Evolutionary conservation across 2,888 invertebrate species (phyloP).

Genomic region (Drosophila paranaensis): DNA sequence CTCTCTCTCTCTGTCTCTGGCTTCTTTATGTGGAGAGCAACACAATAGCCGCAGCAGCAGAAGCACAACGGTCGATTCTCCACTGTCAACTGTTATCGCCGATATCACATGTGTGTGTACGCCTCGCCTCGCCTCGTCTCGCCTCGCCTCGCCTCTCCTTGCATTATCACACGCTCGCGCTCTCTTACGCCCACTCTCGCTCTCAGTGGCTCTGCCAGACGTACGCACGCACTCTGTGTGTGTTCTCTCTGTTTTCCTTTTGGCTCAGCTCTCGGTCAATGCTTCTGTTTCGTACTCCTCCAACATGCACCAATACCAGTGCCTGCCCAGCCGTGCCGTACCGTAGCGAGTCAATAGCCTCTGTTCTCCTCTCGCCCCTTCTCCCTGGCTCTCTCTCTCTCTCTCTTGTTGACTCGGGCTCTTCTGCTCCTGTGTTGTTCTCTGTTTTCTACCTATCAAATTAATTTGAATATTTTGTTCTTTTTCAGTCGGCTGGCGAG

Average conservation of each 20-base stretch:
- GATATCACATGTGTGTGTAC: slow-evolving; percentile 59
- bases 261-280: slow-evolving; percentile 72
- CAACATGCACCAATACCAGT: slow-evolving; percentile 37
- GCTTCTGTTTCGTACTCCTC: slow-evolving; percentile 61
- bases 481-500: slow-evolving; percentile 15
- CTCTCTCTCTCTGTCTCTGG: slow-evolving; percentile 2
- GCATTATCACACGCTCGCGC: slow-evolving; percentile 58
- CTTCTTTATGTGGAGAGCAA: slow-evolving; percentile 33
- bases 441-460: slow-evolving; percentile 65
- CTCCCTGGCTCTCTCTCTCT: neutral
- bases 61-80: slow-evolving; percentile 39
- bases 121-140: slow-evolving; percentile 37
- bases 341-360: slow-evolving; percentile 71
- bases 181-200: slow-evolving; percentile 1
- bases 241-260: slow-evolving; percentile 62
- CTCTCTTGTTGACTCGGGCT: neutral
- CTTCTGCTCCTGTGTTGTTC: slow-evolving; percentile 15
- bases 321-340: slow-evolving; percentile 3
- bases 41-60: slow-evolving; percentile 18
- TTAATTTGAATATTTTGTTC: slow-evolving; percentile 69
- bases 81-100: slow-evolving; percentile 73
- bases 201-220: slow-evolving; percentile 1
- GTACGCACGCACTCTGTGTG: slow-evolving; percentile 24
- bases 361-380: slow-evolving; percentile 36
- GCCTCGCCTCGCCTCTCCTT: slow-evolving; percentile 38